Base-by-base conservation (phyloP, 2,113 vertebrate genomes). In the Gadus macrocephalus region DNA sequence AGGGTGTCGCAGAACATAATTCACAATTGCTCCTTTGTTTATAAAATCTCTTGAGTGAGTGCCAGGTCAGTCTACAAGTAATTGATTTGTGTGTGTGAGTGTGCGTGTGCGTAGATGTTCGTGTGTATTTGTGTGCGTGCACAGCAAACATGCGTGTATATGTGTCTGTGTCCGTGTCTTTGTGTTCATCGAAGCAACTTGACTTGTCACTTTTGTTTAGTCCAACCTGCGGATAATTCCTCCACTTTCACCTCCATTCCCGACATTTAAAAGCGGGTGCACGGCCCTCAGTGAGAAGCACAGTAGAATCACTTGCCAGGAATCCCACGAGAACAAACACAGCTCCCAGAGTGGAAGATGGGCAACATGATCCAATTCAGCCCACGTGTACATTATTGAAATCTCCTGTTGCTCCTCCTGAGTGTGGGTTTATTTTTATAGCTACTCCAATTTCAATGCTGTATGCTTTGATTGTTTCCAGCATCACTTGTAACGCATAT, bases 201-300 rank as follows among this genome's bases (percentile, higher is more conserved):
- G 31, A 38, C 63, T 38, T 42, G 63, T 38, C 63, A 42, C 63
- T 64, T 8, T 15, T 11, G n/a, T 65, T 65, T 65, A 42, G 63
- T 53, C 16, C 22, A 62, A 64, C 31, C 53, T 67, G 27, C 69
- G 28, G 12, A 28, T 62, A 25, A 62, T 27, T 27, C 56, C 56
- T 59, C 15, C 61, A 38, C 15, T 66, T 69, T 69, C 22, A 62
- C 27, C 15, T 15, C 8, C 42, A 42, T 28, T 28, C 12, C 12
- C 67, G 56, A 68, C 61, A 38, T 27, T 73, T 75, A 65, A 60
- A 19, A 20, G 70, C 25, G 63, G 53, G 42, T 31, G 42, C 64
- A 77, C 64, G 53, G 69, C 68, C 66, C 67, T 69, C 38, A 72
- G 59, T 66, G 63, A 61, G 16, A 74, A 66, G 35, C 42, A 31